Evolutionary conservation across 2,797 vertebrate species (phyloP), one percentile per base, ranked within the genome.

Genomic region (Neomorphus geoffroyi): DNA sequence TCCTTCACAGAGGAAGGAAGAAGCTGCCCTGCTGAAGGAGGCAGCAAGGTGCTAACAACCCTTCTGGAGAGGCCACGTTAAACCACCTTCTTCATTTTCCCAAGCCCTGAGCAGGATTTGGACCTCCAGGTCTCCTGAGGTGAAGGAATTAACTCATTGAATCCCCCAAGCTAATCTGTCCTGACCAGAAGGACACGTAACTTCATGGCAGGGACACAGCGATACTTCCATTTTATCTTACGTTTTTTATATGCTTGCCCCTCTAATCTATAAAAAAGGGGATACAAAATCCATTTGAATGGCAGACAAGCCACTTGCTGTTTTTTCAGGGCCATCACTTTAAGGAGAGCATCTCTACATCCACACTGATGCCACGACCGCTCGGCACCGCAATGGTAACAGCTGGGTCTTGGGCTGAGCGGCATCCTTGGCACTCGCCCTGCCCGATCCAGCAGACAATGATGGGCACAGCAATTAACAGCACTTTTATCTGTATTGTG

Each of bases 131-230:
- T 97, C 94, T 91, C 64, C 46, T 2, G 9, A 92, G 92, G 94
- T 93, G 61, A 96, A 93, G 82, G 88, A 89, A 92, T 86, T 90
- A 96, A 93, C 80, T 82, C 81, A 48, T 3, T 89, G 93, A 93
- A 84, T 80, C 92, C 69, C 50, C 35, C 43, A 17, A 77, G 77
- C n/a, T 94, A 90, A 96, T 95, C 90, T 87, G 77, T 57, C 77
- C 45, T 74, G 86, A 66, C 77, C 85, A 93, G 85, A 80, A 94
- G 82, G 88, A 77, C 64, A 80, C 7, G 18, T 64, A 86, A 75
- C 64, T 89, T 72, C 70, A 50, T 11, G 69, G 80, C 86, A 87
- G 77, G 48, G 72, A 46, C 46, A 87, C 30, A 90, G 28, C 11
- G 11, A 82, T 23, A 69, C 37, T 74, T 87, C 53, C 1, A 24